Evolutionary conservation across 2,113 vertebrate species (phyloP), one percentile per base, ranked within the genome.

Genomic region (Platichthys stellatus): DNA sequence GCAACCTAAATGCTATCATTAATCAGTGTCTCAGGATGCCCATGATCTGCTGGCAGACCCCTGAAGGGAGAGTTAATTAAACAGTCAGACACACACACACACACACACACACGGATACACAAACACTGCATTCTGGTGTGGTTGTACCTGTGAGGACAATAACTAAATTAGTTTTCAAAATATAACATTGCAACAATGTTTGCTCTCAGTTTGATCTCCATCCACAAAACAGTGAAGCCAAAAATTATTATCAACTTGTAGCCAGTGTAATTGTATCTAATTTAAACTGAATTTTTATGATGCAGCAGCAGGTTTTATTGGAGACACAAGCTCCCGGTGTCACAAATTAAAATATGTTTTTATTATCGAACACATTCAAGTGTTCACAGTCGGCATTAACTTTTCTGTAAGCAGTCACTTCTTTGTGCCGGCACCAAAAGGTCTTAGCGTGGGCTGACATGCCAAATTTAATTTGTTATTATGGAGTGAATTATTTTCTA

Each of bases 61-160:
- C 85, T n/a, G 75, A 91, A 87, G 78, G 84, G 74, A 72, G 63
- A 91, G 75, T 89, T 91, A 90, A 93, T 94, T 90, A 94, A 88
- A 90, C 78, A 76, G 75, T 63, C 74, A 80, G 56, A 81, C 65
- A 59, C 49, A 60, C n/a, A 64, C 77, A 78, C 31, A 40, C 54
- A 66, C 23, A 57, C 71, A 66, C 31, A 59, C 47, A 24, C 56
- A 51, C 21, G 40, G 38, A 82, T 63, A 61, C 49, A 63, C 26
- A 69, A 74, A 78, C 24, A 47, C 54, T 38, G 2, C 35, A 38
- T 10, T 56, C 76, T 61, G 18, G 56, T 66, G 60, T 21, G 57
- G 31, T 40, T 5, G n/a, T 35, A 20, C 38, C 66, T 71, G 45
- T 35, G 73, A 65, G 70, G 70, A 78, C 65, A 78, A 78, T 83